phyloP scores from a whole-genome alignment of 2,113 vertebrate genomes.

The Chascanopsetta lugubris region DNA sequence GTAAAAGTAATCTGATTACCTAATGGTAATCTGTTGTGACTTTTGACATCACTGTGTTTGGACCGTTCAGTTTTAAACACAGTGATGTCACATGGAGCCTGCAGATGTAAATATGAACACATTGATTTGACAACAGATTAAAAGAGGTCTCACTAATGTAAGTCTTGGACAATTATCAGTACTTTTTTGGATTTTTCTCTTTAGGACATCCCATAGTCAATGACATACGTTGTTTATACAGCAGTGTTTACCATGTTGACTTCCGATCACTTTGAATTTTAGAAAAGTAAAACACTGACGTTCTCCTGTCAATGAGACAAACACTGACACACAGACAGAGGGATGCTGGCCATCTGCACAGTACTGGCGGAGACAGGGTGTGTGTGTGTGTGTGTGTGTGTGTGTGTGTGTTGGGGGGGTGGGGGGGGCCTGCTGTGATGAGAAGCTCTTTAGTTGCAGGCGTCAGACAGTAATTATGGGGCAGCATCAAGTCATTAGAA shows the following conservation, averaged over 20 bases:
- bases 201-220: background rate
- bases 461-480: slow-evolving; percentile 60
- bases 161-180: too few relatives aligned
- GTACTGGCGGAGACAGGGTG: too few relatives aligned
- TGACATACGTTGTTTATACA: background rate
- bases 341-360: background rate
- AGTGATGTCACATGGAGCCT: too few relatives aligned
- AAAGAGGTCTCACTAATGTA: too few relatives aligned
- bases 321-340: slow-evolving; percentile 6
- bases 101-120: slow-evolving; percentile 1
- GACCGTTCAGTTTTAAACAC: too few relatives aligned
- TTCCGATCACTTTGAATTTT: background rate
- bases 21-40: too few relatives aligned
- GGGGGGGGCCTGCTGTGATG: slow-evolving; percentile 20
- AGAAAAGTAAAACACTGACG: background rate
- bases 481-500: slow-evolving; percentile 54
- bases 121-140: background rate
- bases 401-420: too few relatives aligned
- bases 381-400: too few relatives aligned
- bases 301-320: background rate
- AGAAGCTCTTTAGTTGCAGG: slow-evolving; percentile 41
- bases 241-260: background rate
- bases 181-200: background rate
- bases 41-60: too few relatives aligned
- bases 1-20: too few relatives aligned